Conservation (phyloP, 2,888 invertebrate genomes). For the Archips crataeganus region DNA sequence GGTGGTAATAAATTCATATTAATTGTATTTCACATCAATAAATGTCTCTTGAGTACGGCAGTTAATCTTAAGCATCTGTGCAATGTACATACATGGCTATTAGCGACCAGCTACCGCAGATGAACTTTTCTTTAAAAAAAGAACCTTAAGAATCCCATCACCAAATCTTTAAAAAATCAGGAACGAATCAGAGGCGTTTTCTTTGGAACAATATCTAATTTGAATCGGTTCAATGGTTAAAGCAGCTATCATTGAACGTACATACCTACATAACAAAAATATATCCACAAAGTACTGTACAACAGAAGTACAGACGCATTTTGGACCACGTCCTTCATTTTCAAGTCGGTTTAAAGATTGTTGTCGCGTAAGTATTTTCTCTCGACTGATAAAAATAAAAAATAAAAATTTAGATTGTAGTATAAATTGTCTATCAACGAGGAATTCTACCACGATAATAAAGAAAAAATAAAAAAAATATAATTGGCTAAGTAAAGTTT, state of each 20-base stretch:
- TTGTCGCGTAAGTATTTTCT: background rate
- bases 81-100: conserved; percentile 4
- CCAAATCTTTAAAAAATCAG: background rate
- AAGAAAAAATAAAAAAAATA: no score
- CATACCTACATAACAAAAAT: conserved; percentile 6
- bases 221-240: conserved; percentile 1
- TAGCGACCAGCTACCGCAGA: conserved; percentile 1
- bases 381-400: conserved; percentile 7
- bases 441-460: background rate
- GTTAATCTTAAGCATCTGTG: conserved; percentile 1
- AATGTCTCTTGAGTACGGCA: background rate
- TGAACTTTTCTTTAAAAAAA: background rate
- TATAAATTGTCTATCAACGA: background rate
- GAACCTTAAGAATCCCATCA: background rate
- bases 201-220: background rate
- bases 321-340: background rate
- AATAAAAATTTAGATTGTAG: conserved; percentile 7
- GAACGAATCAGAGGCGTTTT: background rate
- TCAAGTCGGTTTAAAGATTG: conserved; percentile 1
- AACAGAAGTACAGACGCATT: conserved; percentile 6
- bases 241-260: conserved; percentile 9
- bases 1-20: no score
- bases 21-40: background rate
- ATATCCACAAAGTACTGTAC: conserved; percentile 2
- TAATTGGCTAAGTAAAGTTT: no score